phyloP scores from a whole-genome alignment of 2,113 vertebrate species.

The Oceanites oceanicus region DNA sequence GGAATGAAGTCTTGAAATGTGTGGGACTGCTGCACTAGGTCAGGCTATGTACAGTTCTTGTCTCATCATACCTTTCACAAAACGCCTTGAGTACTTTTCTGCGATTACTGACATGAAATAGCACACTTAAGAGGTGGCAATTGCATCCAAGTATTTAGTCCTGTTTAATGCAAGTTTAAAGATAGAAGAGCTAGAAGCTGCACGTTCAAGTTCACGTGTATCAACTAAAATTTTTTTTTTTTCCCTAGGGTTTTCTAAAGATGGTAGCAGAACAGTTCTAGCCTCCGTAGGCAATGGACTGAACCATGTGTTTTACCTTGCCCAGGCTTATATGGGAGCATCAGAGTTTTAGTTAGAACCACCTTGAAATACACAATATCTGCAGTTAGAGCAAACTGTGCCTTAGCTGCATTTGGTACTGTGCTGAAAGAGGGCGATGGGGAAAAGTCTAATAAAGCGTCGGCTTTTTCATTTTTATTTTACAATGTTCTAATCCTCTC shows the following conservation, averaged over 20 bases:
- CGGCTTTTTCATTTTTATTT: neutral
- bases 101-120: neutral
- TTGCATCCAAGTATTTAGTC: neutral
- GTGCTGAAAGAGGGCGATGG: neutral
- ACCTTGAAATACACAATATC: neutral
- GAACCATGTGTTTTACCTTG: neutral
- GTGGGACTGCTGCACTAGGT: neutral
- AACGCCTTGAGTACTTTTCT: neutral
- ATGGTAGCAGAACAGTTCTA: neutral
- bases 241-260: neutral
- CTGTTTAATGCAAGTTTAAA: neutral
- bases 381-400: neutral
- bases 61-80: neutral
- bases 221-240: neutral
- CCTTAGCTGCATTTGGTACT: neutral
- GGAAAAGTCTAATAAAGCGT: neutral
- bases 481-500: neutral
- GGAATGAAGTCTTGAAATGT: neutral
- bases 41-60: neutral
- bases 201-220: neutral
- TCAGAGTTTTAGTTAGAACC: neutral
- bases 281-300: rapidly evolving
- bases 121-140: neutral
- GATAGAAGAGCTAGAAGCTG: neutral
- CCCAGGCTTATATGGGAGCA: too few species aligned